Evolutionary conservation across 2,797 vertebrate species (phyloP).

Genomic region (Dipus sagitta): DNA sequence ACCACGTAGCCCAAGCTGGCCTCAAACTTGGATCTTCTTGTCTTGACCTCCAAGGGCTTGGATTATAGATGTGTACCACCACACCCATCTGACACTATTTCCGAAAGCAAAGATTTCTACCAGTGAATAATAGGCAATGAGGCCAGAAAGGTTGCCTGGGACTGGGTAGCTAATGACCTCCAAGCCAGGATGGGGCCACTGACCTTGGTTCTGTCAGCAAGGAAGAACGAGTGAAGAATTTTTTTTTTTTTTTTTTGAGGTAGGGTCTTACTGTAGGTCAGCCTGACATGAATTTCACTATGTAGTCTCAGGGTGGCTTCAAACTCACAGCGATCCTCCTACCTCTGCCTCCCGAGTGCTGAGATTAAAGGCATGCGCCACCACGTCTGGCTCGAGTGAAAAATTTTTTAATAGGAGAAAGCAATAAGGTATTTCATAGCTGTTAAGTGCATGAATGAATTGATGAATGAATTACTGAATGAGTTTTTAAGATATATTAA

Average conservation of each 20-base stretch:
- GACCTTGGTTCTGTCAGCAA: background rate
- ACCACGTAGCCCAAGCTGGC: background rate
- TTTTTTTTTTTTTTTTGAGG: too few species aligned
- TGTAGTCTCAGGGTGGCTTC: too few species aligned
- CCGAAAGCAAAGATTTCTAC: background rate
- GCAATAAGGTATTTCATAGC: background rate
- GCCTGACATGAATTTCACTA: too few species aligned
- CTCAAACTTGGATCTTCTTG: background rate
- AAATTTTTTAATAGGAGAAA: background rate
- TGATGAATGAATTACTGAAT: background rate
- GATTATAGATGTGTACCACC: too few species aligned
- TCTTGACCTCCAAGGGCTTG: background rate
- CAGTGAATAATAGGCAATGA: background rate
- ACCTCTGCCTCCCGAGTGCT: too few species aligned
- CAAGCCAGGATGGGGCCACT: background rate
- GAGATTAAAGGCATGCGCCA: too few species aligned
- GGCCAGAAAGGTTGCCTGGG: background rate
- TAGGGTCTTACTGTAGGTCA: too few species aligned
- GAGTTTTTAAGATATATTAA: conserved; percentile 30
- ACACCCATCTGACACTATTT: background rate
- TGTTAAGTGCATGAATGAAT: background rate
- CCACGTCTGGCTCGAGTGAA: too few species aligned
- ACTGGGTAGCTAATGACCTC: background rate
- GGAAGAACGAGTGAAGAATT: background rate
- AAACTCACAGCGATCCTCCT: too few species aligned